Conservation (phyloP, 1,140 invertebrate species). For the Cydia fagiglandana region DNA sequence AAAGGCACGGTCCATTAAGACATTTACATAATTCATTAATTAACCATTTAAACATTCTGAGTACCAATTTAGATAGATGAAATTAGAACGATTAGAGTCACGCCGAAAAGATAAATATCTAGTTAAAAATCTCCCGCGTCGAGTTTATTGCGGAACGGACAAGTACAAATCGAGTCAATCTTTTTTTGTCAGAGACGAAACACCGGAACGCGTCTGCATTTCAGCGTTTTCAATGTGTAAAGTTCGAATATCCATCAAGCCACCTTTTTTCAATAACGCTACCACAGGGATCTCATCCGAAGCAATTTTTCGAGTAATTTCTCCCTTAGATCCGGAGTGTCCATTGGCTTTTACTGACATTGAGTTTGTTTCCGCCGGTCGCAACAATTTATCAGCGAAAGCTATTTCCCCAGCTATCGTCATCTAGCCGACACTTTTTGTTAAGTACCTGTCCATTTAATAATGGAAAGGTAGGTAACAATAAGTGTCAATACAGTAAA, state of each 20-base stretch:
- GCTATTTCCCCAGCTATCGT: conserved; percentile 26
- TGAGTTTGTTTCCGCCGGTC: conserved; percentile 40
- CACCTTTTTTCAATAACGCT: conserved; percentile 75
- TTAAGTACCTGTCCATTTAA: conserved; percentile 19
- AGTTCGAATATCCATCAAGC: conserved; percentile 75
- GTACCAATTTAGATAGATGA: conserved; percentile 60
- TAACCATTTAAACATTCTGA: conserved; percentile 54
- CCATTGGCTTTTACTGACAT: conserved; percentile 49
- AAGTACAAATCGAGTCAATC: conserved; percentile 76
- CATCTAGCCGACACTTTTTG: conserved; percentile 8
- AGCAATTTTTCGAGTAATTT: conserved; percentile 75
- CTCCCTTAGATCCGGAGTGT: conserved; percentile 56
- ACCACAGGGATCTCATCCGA: conserved; percentile 61
- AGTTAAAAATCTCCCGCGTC: conserved; percentile 68
- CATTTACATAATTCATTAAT: conserved; percentile 54
- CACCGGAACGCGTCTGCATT: conserved; percentile 61
- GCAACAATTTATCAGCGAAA: conserved; percentile 39
- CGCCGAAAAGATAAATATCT: conserved; percentile 68
- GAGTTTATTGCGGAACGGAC: conserved; percentile 73
- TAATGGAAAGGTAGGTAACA: background rate
- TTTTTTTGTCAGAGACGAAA: conserved; percentile 71
- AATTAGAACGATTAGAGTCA: conserved; percentile 64
- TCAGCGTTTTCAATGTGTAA: conserved; percentile 71
- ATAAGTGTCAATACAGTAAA: conserved; percentile 6
- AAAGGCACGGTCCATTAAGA: conserved; percentile 38